Conservation (phyloP, 2,888 invertebrate species). For the Ypsolopha scabrella region DNA sequence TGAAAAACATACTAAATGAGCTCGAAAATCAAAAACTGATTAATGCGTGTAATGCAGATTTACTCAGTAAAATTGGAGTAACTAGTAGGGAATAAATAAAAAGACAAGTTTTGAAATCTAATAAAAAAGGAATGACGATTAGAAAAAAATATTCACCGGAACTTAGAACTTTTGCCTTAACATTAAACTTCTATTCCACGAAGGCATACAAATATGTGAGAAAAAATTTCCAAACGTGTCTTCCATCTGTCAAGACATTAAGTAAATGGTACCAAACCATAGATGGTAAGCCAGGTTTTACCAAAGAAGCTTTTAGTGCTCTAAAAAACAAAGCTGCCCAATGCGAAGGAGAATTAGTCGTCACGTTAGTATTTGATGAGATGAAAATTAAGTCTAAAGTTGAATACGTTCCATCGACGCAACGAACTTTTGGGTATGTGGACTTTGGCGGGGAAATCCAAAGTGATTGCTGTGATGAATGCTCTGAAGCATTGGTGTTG, state of each 20-base stretch:
- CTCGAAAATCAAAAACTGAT: not conserved
- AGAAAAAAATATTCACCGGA: slow-evolving; percentile 13
- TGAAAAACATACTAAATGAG: not conserved
- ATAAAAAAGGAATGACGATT: not conserved
- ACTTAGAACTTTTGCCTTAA: slow-evolving; percentile 19
- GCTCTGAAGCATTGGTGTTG: slow-evolving; percentile 10
- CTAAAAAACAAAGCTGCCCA: slow-evolving; percentile 10
- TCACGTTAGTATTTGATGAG: not conserved
- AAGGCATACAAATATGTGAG: slow-evolving; percentile 27
- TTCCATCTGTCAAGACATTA: slow-evolving; percentile 23
- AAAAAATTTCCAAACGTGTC: slow-evolving; percentile 19
- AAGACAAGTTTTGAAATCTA: not conserved
- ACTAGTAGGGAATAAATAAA: not conserved
- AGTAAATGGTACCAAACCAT: slow-evolving; percentile 24
- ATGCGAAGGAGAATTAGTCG: not conserved
- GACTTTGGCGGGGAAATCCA: slow-evolving; percentile 5
- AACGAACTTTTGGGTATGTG: slow-evolving; percentile 5
- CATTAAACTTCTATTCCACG: slow-evolving; percentile 25
- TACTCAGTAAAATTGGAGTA: not conserved
- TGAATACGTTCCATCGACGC: slow-evolving; percentile 13
- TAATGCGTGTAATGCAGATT: not conserved
- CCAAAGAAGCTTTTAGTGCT: slow-evolving; percentile 14
- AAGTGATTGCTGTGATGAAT: slow-evolving; percentile 2
- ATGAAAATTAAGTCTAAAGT: slow-evolving; percentile 5
- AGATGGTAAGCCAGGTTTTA: slow-evolving; percentile 25